Percentiles rank a stretch among this genome's conserved stretches.
Evolutionary conservation across 2,797 vertebrate genomes (phyloP).

Genomic region (Silurus lanzhouensis): DNA sequence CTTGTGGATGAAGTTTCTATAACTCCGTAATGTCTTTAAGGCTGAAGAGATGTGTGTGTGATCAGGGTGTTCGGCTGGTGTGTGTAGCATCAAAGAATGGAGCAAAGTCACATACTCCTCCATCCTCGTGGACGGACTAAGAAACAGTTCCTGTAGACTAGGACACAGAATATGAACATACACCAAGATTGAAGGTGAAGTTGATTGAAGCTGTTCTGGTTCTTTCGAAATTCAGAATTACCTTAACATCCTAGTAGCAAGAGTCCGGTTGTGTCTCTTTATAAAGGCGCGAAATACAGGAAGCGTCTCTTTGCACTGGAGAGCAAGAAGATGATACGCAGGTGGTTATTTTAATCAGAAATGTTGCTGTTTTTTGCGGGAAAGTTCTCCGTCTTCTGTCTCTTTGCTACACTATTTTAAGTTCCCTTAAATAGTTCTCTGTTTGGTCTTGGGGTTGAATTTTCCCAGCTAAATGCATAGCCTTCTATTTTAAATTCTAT

Average conservation of each 20-base stretch:
- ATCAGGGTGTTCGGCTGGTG: conserved; percentile 74
- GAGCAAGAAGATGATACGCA: conserved; percentile 21
- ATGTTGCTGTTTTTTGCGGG: neutral
- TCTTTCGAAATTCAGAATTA: conserved; percentile 51
- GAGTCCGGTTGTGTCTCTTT: conserved; percentile 77
- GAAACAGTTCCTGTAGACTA: conserved; percentile 84
- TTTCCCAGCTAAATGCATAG: neutral
- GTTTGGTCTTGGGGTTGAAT: neutral
- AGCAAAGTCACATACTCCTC: conserved; percentile 82
- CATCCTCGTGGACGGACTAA: conserved; percentile 77
- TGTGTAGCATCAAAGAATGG: conserved; percentile 77
- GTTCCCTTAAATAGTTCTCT: neutral
- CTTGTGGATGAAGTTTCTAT: conserved; percentile 75
- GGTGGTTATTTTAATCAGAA: neutral
- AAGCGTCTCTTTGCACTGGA: conserved; percentile 79
- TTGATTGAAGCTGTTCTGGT: neutral
- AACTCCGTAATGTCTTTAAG: conserved; percentile 69
- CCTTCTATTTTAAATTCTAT: neutral
- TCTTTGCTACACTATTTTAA: too few species aligned
- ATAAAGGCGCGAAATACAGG: conserved; percentile 84
- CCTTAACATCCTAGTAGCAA: conserved; percentile 83
- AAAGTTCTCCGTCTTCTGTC: neutral
- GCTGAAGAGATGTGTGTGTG: conserved; percentile 70
- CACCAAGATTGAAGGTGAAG: neutral
- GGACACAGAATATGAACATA: neutral